These are phyloP conservation scores for Burhinus oedicnemus DNA, from an alignment of 2,113 vertebrate genomes.

Conservation along the genomic window DNA sequence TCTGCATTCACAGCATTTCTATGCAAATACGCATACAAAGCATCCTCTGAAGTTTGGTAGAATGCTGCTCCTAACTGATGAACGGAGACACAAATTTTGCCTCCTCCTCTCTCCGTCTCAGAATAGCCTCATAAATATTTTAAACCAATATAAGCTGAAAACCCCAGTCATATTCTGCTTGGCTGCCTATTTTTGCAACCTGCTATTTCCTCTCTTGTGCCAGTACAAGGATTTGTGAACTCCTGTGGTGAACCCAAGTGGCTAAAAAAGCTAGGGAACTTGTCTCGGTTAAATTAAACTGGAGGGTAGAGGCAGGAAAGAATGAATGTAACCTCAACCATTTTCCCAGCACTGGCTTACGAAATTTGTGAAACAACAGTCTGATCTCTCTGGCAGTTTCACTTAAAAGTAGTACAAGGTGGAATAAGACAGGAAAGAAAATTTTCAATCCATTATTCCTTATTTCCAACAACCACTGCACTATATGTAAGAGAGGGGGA, in stretches of 20 bases:
- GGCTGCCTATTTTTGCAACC: neutral
- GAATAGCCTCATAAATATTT: neutral
- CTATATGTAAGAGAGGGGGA: neutral
- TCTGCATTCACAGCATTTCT: neutral
- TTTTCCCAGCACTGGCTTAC: neutral
- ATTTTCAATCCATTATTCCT: neutral
- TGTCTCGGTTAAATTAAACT: neutral
- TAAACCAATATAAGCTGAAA: neutral
- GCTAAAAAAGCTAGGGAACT: neutral
- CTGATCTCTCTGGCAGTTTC: neutral
- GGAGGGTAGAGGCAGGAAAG: neutral
- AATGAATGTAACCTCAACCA: fast-evolving
- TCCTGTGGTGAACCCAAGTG: neutral
- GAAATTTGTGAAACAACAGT: neutral
- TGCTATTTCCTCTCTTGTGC: neutral
- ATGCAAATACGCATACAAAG: neutral
- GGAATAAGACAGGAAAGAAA: neutral
- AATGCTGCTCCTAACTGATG: neutral
- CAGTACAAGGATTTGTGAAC: neutral
- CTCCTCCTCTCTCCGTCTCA: neutral
- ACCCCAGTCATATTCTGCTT: neutral
- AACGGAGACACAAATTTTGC: neutral
- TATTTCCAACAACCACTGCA: neutral
- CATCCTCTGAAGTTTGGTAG: neutral
- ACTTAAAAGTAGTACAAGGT: neutral